Evolutionary conservation across 2,797 vertebrate genomes (phyloP), one percentile per base, ranked within the genome.

Genomic region (Cryptoprocta ferox): DNA sequence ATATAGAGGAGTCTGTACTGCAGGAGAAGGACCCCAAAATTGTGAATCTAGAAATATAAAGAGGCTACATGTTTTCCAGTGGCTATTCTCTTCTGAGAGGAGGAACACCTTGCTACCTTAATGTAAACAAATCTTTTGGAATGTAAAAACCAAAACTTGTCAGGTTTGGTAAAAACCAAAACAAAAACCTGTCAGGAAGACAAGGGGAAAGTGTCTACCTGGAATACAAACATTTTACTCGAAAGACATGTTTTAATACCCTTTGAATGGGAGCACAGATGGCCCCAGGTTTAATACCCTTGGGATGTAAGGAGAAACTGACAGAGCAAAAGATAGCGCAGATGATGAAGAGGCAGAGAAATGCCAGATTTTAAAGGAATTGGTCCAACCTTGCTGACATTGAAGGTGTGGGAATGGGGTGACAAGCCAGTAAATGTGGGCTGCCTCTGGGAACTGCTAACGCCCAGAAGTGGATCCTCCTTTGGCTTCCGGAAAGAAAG

Each of bases 1-100:
- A 42, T 2, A 11, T n/a, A 16, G 3, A 30, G 3, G 0, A 2
- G 1, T 56, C 9, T 76, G 1, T 2, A 18, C 11, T 37, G 4
- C 8, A 14, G 37, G 59, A 42, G 37, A 65, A 42, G 10, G n/a
- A 26, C 21, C 5, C 37, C 14, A 8, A n/a, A 63, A 48, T 53
- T 50, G 48, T n/a, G 9, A 66, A 61, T 73, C 37, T 68, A 4
- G 5, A 79, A 45, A 2, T 71, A 66, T 53, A n/a, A 48, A 21
- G 19, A 28, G 59, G 45, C 8, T 37, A 56, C 21, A 10, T 48
- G 16, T 9, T 48, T n/a, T 26, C 13, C 4, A 45, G 18, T 79
- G 32, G 30, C 6, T 45, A 63, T 19, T 76, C 0, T 24, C 14
- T 68, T 35, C 14, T 30, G 14, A 53, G 21, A 7, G 14, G 6